Conservation (phyloP, 1,140 invertebrate species). For the Papilio polyxenes region DNA sequence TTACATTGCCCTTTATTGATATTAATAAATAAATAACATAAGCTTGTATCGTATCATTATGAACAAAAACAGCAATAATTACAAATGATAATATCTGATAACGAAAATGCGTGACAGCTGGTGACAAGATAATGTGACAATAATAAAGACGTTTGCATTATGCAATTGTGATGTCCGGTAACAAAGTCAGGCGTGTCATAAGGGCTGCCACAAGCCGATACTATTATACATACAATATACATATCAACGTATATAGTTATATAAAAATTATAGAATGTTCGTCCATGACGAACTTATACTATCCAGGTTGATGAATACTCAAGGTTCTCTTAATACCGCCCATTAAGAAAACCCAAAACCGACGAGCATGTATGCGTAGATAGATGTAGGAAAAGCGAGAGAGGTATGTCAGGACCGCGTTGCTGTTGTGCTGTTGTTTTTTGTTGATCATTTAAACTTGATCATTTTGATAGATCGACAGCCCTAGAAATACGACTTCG, state of each 20-base stretch:
- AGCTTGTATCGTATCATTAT: neutral
- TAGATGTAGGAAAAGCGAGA: too few relatives aligned
- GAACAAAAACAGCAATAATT: constrained; percentile 21
- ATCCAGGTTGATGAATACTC: too few relatives aligned
- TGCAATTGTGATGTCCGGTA: constrained; percentile 22
- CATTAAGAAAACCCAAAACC: too few relatives aligned
- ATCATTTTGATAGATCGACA: neutral
- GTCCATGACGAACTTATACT: too few relatives aligned
- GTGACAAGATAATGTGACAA: constrained; percentile 34
- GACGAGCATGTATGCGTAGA: too few relatives aligned
- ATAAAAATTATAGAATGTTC: too few relatives aligned
- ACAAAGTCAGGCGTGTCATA: neutral
- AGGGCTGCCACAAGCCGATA: neutral
- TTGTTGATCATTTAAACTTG: too few relatives aligned
- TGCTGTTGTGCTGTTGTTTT: too few relatives aligned
- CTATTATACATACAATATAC: neutral
- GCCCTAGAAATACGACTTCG: neutral
- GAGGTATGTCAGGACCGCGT: too few relatives aligned
- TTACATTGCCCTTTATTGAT: constrained; percentile 29
- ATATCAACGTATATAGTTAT: too few relatives aligned
- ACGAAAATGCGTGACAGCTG: constrained; percentile 7
- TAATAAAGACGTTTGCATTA: constrained; percentile 36
- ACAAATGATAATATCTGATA: constrained; percentile 23
- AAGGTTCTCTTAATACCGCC: too few relatives aligned
- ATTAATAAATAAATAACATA: constrained; percentile 11